Conservation (phyloP, 2,113 vertebrate species). For the Phylloscopus whistleri region DNA sequence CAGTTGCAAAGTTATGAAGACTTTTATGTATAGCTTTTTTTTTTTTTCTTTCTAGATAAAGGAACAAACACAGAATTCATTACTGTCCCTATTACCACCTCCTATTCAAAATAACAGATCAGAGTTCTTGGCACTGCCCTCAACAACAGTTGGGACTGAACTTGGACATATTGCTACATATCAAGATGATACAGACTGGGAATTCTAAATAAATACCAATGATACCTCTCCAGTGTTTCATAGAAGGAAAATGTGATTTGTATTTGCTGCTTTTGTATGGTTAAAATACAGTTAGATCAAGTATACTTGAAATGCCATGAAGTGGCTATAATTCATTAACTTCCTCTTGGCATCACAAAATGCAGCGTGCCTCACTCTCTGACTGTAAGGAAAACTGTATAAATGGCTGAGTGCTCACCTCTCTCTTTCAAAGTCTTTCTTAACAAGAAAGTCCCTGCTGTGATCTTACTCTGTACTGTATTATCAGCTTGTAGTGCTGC, state of each 20-base stretch:
- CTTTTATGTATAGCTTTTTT: background rate
- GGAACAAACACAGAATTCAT: constrained; percentile 83
- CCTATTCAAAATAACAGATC: constrained; percentile 77
- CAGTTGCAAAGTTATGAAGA: background rate
- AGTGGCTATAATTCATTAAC: constrained; percentile 6
- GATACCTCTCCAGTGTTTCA: constrained; percentile 62
- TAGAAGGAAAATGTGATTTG: constrained; percentile 64
- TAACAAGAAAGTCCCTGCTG: background rate
- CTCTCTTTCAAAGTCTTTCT: background rate
- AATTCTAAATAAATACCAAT: constrained; percentile 67
- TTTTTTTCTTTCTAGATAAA: constrained; percentile 82
- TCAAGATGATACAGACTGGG: constrained; percentile 64
- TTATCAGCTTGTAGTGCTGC: background rate
- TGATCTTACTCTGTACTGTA: background rate
- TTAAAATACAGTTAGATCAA: constrained; percentile 41
- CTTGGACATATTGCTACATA: constrained; percentile 29
- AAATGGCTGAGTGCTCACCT: background rate
- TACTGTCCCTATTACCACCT: constrained; percentile 88
- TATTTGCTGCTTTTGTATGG: constrained; percentile 70
- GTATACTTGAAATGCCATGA: constrained; percentile 74
- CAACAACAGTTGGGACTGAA: constrained; percentile 30
- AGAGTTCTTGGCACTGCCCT: constrained; percentile 53
- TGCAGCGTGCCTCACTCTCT: background rate
- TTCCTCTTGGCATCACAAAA: background rate
- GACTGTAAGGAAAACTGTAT: background rate